Base-by-base conservation (phyloP, 1,140 invertebrate species). In the Microplitis demolitor region DNA sequence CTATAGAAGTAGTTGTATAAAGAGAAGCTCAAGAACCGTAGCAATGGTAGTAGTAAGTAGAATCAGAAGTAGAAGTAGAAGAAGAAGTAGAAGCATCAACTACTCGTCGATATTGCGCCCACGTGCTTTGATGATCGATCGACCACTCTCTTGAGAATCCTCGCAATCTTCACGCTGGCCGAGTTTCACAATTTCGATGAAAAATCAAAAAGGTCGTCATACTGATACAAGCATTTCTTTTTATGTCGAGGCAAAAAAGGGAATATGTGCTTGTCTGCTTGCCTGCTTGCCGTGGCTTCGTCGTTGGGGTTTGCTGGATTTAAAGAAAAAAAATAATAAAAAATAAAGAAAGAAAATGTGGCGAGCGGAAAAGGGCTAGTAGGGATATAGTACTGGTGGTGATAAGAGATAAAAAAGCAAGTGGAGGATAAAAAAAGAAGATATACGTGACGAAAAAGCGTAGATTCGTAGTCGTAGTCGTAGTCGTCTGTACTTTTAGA, bases 101-200 rank as follows among this genome's bases (percentile, higher is more conserved):
- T 9, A 53, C 63, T 72, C 71, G 64, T 72, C 71, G 71, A 72
- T 72, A 72, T 72, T 72, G 66, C 71, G 54, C 67, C 71, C 71
- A 72, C 71, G 74, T 69, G 69, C 73, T 75, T 75, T 75, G 74
- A 75, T 75, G 74, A 75, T 75, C 70, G 74, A 72, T 69, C 61
- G 63, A 58, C 50, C 53, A 37, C 63, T 72, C 66, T 75, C 70
- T 64, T 69, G 70, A 68, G 66, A 69, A 69, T 69, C 63, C 54
- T 62, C 60, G 45, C 66, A 75, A 75, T 75, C 74, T 75, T 75
- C 69, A 69, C 66, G 74, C 74, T 45, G 45, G 56, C 70, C 74
- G 70, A 75, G 71, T 75, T 72, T 72, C 61, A 69, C 73, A 75
- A 75, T 75, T 54, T 71, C 69, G 35, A 68, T 63, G 73, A 24